A percentile compares a stretch with the other conserved stretches of the same genome.
These are phyloP conservation scores for Bambusicola thoracicus DNA, from an alignment of 2,113 vertebrate species.

Conservation along the genomic window DNA sequence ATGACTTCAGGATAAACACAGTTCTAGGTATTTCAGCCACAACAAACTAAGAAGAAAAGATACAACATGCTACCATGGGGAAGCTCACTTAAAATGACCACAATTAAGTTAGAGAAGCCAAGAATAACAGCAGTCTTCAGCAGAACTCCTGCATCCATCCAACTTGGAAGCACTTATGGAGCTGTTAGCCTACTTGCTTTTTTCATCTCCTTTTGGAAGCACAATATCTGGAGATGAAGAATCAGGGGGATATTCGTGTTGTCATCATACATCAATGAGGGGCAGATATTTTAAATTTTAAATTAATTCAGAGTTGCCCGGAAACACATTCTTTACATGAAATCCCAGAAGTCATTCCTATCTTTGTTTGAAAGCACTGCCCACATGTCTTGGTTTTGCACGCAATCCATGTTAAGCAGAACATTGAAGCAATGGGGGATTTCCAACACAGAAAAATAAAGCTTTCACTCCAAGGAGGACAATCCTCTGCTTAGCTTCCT, in stretches of 20 bases:
- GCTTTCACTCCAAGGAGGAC: conserved; percentile 23
- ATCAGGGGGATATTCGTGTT: conserved; percentile 2
- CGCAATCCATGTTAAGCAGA: background rate
- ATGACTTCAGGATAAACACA: background rate
- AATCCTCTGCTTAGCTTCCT: background rate
- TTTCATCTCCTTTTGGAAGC: background rate
- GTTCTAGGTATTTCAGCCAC: background rate
- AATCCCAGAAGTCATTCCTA: conserved; percentile 3
- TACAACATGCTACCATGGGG: background rate
- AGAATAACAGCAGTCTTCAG: background rate
- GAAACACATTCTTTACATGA: background rate
- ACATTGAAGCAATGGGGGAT: background rate
- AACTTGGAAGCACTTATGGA: background rate
- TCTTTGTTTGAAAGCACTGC: conserved; percentile 10
- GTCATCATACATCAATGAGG: background rate
- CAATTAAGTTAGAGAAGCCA: background rate
- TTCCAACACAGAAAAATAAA: background rate
- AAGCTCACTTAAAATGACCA: background rate
- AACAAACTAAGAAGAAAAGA: background rate
- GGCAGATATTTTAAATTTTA: conserved; percentile 11
- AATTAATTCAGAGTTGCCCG: background rate
- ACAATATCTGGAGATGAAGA: background rate
- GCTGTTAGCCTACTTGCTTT: background rate
- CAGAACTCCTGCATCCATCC: background rate
- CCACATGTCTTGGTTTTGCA: background rate